Base-by-base conservation (phyloP, 2,888 invertebrate genomes). In the Uloborus plumipes region DNA sequence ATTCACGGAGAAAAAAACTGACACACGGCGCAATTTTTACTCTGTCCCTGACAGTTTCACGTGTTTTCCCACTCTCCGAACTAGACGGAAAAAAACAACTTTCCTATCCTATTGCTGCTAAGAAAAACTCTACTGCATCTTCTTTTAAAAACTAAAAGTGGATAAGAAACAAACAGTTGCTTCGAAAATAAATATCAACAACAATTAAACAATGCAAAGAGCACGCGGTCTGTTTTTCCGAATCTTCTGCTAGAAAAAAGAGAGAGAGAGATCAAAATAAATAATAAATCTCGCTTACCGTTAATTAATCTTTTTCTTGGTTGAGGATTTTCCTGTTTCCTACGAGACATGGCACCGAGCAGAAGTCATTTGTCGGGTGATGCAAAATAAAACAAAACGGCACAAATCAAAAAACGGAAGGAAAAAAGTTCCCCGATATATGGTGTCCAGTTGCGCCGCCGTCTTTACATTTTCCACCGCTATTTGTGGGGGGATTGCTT, bases 301-400 rank as follows among this genome's bases (percentile, higher is more conserved):
- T 88, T 87, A 86, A 89, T 88, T 86, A 89, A 86, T 86, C 88
- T 87, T 86, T 88, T 88, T 86, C 89, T 87, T 85, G 89, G 89
- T 85, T 89, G 89, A 85, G 89, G 89, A 85, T 89, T 88, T 86
- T 89, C 89, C 86, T 89, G 89, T 87, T 89, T 89, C 85, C 89
- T 87, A 85, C 89, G 88, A 87, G 88, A 87, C 87, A 87, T 87
- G 66, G 74, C 82, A 74, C 70, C 72, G 72, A 78, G 20, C 67
- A 65, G 76, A 62, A 79, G 84, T 69, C 67, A 73, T 77, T 73
- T 67, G 72, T 67, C 73, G 22, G 11, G 20, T 55, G 39, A 18
- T 49, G 22, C 18, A 66, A 50, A 79, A 79, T 66, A 71, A 82
- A 76, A 75, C 50, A 47, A 61, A 74, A 80, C 62, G 69, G 13